Evolutionary conservation across 35 echinoderm and acorn worm species (phyloP).

Genomic region (Apostichopus californicus): DNA sequence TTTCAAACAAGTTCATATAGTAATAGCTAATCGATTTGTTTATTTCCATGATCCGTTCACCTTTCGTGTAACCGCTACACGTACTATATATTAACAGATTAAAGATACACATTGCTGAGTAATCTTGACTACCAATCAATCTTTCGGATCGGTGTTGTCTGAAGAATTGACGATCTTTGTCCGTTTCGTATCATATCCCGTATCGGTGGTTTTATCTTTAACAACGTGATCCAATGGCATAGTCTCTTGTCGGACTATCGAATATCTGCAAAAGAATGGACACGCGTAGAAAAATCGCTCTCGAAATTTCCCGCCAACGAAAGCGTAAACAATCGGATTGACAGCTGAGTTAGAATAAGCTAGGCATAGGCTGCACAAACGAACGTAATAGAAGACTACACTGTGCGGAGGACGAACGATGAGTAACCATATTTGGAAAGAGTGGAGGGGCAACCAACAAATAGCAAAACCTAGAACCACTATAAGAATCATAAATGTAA

Average conservation of each 20-base stretch:
- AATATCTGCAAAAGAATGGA: slow-evolving; percentile 11
- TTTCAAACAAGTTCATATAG: too few relatives aligned
- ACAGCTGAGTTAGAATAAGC: slow-evolving; percentile 83
- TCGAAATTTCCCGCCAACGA: slow-evolving; percentile 90
- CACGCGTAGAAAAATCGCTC: slow-evolving; percentile 38
- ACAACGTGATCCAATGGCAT: slow-evolving; percentile 17
- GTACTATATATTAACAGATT: too few relatives aligned
- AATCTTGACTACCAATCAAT: background rate
- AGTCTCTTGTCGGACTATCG: background rate
- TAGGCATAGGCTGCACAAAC: slow-evolving; percentile 71
- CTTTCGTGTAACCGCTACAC: too few relatives aligned
- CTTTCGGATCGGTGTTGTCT: slow-evolving; percentile 15
- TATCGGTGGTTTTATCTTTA: background rate
- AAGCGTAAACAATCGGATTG: slow-evolving; percentile 96
- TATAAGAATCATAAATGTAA: slow-evolving; percentile 90
- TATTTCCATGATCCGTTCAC: too few relatives aligned
- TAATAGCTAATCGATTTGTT: too few relatives aligned
- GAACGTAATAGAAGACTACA: slow-evolving; percentile 53
- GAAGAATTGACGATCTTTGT: slow-evolving; percentile 24
- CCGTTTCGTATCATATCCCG: slow-evolving; percentile 10
- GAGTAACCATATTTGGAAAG: slow-evolving; percentile 63
- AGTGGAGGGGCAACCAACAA: slow-evolving; percentile 85
- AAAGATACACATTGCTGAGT: too few relatives aligned
- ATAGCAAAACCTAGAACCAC: slow-evolving; percentile 84
- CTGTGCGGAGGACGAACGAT: slow-evolving; percentile 24